Evolutionary conservation across 2,113 vertebrate genomes (phyloP).

Genomic region (Burhinus bistriatus): DNA sequence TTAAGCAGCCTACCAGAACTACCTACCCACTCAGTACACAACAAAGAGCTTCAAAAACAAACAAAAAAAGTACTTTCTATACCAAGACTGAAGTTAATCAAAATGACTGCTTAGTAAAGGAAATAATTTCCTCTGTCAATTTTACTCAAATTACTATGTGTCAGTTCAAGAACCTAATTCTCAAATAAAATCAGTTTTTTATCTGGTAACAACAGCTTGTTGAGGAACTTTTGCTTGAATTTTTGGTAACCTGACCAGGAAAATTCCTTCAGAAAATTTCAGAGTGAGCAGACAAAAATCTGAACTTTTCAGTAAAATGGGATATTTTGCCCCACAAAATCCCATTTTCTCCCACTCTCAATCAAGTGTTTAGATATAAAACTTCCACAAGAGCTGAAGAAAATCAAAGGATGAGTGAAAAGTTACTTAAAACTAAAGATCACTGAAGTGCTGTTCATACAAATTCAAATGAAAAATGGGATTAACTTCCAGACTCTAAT

Average conservation of each 20-base stretch:
- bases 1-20: conserved; percentile 26
- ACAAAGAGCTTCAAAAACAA: conserved; percentile 12
- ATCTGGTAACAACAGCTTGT: background rate
- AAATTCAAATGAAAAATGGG: background rate
- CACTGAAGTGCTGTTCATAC: background rate
- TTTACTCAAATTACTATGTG: background rate
- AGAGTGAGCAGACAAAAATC: background rate
- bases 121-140: background rate
- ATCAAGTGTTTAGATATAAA: background rate
- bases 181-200: background rate
- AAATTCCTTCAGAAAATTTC: background rate
- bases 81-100: background rate
- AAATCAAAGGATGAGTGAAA: background rate
- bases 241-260: background rate
- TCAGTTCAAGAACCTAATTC: background rate
- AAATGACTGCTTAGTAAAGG: background rate
- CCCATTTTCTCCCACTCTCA: background rate
- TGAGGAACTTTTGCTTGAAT: background rate
- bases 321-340: background rate
- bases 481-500: background rate
- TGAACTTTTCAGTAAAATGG: background rate
- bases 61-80: background rate
- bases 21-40: conserved; percentile 18
- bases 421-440: background rate
- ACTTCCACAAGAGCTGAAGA: background rate